Evolutionary conservation across 2,113 vertebrate species (phyloP).

Genomic region (Glaucomys volans): DNA sequence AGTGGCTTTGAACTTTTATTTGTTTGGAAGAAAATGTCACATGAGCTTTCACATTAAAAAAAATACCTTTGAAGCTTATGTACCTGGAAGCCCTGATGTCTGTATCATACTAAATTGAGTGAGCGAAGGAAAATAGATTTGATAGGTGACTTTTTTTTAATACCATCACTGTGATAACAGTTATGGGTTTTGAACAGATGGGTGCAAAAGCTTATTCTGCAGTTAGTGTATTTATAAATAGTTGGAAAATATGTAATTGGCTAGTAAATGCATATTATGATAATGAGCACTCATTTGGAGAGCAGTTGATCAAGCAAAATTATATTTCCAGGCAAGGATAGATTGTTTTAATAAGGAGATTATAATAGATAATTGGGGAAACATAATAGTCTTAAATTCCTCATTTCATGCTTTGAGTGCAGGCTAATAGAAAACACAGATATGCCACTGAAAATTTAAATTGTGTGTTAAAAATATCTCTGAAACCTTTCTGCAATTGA

Average conservation of each 20-base stretch:
- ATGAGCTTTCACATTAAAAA: slow-evolving; percentile 52
- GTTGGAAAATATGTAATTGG: neutral
- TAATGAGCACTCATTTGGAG: neutral
- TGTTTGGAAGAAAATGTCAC: slow-evolving; percentile 66
- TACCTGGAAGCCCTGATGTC: neutral
- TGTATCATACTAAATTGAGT: neutral
- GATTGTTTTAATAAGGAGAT: slow-evolving; percentile 20
- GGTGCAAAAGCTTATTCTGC: neutral
- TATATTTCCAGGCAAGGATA: neutral
- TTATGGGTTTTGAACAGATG: neutral
- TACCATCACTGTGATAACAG: neutral
- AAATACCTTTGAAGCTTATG: slow-evolving; percentile 53
- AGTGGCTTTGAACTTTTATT: slow-evolving; percentile 72
- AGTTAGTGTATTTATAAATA: neutral
- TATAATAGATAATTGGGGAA: slow-evolving; percentile 3
- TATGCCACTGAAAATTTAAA: neutral
- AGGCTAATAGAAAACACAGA: slow-evolving; percentile 12
- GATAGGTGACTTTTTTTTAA: neutral
- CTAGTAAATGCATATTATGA: neutral
- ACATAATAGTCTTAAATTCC: neutral
- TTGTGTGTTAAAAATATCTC: neutral
- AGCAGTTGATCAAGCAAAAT: slow-evolving; percentile 8
- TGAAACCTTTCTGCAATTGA: neutral
- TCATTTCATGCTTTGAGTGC: neutral
- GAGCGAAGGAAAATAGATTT: neutral